Evolutionary conservation across 2,113 vertebrate species (phyloP), one percentile per base, ranked within the genome.

Genomic region (Cyphomyrus plagiostoma): DNA sequence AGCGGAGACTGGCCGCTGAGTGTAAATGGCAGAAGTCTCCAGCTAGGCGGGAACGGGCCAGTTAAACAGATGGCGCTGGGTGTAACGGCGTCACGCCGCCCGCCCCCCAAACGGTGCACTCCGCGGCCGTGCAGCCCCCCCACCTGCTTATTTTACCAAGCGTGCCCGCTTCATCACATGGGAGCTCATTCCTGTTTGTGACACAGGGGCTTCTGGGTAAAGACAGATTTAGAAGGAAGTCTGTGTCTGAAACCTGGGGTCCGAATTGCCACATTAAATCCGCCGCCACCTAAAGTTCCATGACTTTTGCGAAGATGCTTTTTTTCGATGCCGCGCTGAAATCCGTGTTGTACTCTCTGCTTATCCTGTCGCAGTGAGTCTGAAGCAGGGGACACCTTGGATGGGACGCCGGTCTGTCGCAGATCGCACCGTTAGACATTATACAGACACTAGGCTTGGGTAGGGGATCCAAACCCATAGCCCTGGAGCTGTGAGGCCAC

Each of bases 41-140:
- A 42, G 74, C 74, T 80, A 66, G 87, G 35, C 87, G 91, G 91
- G 91, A 92, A 91, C 53, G 87, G 91, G 90, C 92, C 92, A 92
- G 93, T 94, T 94, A 94, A 95, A 93, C 94, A 94, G 94, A 94
- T 94, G 94, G 94, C 85, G 89, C 90, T 9, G 66, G 91, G 90
- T 93, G 92, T 93, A 92, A 92, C 92, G 21, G 91, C 92, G 77
- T 82, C 45, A 86, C 88, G 62, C 74, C 74, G 74, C 74, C 74
- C 30, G 74, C 74, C 74, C 35, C 30, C 74, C 35, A 17, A 19
- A 8, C 35, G 10, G 74, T 35, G 30, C 15, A 19, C 35, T 17
- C 74, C 35, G 35, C 6, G 35, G 15, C 74, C 74, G 35, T 19
- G 17, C 35, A 17, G 74, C 74, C 35, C 74, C 74, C 74, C 74